Evolutionary conservation across 2,113 vertebrate species (phyloP).

Genomic region (Spheniscus mendiculus): DNA sequence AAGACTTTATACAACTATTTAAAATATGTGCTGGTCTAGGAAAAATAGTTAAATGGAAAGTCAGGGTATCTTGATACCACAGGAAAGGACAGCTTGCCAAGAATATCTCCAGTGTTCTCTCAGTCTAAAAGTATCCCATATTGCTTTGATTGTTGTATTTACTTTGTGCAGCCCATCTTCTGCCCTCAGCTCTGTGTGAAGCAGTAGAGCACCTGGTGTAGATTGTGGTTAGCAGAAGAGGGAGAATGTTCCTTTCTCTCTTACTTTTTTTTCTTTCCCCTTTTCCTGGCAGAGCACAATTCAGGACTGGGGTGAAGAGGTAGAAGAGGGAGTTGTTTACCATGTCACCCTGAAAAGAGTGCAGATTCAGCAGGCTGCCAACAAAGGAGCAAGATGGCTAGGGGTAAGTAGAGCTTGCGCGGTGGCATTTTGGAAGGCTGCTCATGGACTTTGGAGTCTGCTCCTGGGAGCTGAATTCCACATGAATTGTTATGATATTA

Average conservation of each 20-base stretch:
- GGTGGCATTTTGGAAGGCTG: not conserved
- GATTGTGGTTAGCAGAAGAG: constrained; percentile 26
- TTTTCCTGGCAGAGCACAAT: constrained; percentile 85
- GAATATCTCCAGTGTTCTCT: constrained; percentile 44
- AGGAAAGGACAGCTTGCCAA: constrained; percentile 61
- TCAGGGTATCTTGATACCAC: constrained; percentile 56
- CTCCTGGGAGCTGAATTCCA: constrained; percentile 27
- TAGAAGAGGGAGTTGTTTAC: constrained; percentile 95
- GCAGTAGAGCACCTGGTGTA: constrained; percentile 48
- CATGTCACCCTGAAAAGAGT: constrained; percentile 94
- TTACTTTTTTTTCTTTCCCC: not conserved
- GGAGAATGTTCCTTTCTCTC: not conserved
- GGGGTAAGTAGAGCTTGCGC: constrained; percentile 70
- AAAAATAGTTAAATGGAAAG: constrained; percentile 67
- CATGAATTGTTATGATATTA: not conserved
- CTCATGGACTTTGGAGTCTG: constrained; percentile 47
- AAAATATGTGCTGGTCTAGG: constrained; percentile 67
- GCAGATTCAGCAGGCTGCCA: constrained; percentile 94
- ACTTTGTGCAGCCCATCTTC: constrained; percentile 38
- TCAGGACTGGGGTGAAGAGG: constrained; percentile 95
- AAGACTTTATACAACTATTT: constrained; percentile 47
- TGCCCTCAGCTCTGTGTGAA: not conserved
- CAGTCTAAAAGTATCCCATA: not conserved
- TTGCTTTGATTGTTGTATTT: constrained; percentile 37
- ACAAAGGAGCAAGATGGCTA: constrained; percentile 89